phyloP scores from a whole-genome alignment of 1,140 invertebrate species.

The Aphaenogaster rudis region DNA sequence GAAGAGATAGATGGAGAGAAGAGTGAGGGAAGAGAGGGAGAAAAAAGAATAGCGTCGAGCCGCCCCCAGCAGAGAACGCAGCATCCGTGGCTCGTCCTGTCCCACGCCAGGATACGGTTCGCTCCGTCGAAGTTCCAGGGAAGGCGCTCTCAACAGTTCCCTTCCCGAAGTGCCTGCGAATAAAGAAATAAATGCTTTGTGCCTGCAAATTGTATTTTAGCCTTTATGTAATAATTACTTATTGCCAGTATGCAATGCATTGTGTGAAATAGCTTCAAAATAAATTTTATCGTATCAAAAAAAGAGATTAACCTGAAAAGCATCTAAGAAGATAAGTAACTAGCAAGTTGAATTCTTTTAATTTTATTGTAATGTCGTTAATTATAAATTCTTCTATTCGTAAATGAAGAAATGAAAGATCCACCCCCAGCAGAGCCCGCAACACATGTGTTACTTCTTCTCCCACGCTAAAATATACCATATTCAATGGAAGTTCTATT shows the following conservation, averaged over 20 bases:
- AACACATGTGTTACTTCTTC: slow-evolving; percentile 78
- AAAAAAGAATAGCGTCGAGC: slow-evolving; percentile 78
- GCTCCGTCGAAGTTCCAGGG: slow-evolving; percentile 79
- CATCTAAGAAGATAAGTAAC: neutral
- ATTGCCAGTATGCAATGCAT: neutral
- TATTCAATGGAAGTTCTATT: slow-evolving; percentile 76
- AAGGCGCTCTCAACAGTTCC: neutral
- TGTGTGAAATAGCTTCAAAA: neutral
- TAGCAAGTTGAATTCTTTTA: neutral
- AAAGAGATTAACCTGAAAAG: neutral
- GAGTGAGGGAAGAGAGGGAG: slow-evolving; percentile 42
- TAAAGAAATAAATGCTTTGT: neutral
- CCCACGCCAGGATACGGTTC: slow-evolving; percentile 81
- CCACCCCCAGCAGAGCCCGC: slow-evolving; percentile 85
- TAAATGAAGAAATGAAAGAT: slow-evolving; percentile 59
- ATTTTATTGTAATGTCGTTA: neutral
- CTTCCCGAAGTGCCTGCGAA: neutral
- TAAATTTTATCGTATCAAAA: neutral
- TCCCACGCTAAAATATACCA: slow-evolving; percentile 80
- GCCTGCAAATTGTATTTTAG: neutral
- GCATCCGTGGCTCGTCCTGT: slow-evolving; percentile 80
- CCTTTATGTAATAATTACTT: slow-evolving; percentile 27
- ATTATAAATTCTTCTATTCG: neutral
- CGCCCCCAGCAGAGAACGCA: slow-evolving; percentile 86
- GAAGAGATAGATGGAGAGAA: slow-evolving; percentile 17